Conservation (phyloP, 2,797 vertebrate species). For the Anguilla megastoma region DNA sequence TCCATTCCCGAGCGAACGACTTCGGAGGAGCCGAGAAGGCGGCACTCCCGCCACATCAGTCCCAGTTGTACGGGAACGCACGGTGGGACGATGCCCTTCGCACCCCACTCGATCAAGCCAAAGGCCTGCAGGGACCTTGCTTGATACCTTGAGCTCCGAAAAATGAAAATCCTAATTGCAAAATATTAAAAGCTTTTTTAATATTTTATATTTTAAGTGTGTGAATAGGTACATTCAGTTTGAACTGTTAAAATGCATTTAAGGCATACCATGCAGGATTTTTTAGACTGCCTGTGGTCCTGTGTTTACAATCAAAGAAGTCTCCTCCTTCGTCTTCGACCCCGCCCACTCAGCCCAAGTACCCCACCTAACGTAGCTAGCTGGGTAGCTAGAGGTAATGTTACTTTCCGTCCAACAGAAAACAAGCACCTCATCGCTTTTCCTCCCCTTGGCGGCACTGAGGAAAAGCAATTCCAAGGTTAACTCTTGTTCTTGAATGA, state of each 20-base stretch:
- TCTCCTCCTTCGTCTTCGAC: too few species aligned
- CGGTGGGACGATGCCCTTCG: background rate
- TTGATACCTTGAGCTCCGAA: background rate
- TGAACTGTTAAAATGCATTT: background rate
- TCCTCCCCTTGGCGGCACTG: too few species aligned
- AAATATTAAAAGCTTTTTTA: background rate
- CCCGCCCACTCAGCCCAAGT: too few species aligned
- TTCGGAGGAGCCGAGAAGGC: background rate
- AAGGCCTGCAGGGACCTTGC: background rate
- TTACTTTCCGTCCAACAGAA: too few species aligned
- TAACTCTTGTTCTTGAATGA: too few species aligned
- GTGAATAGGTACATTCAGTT: background rate
- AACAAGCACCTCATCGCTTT: too few species aligned
- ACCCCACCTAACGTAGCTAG: too few species aligned
- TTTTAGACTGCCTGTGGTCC: too few species aligned
- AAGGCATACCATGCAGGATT: too few species aligned
- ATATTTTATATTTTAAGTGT: background rate
- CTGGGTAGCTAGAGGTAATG: too few species aligned
- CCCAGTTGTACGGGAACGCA: background rate
- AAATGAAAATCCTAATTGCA: background rate
- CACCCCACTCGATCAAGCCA: background rate
- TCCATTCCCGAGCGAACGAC: constrained; percentile 9
- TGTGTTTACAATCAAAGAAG: too few species aligned
- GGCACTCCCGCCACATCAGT: background rate
- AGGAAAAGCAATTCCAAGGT: too few species aligned